Evolutionary conservation across 2,888 invertebrate genomes (phyloP).

Genomic region (Yponomeuta plumbellus): DNA sequence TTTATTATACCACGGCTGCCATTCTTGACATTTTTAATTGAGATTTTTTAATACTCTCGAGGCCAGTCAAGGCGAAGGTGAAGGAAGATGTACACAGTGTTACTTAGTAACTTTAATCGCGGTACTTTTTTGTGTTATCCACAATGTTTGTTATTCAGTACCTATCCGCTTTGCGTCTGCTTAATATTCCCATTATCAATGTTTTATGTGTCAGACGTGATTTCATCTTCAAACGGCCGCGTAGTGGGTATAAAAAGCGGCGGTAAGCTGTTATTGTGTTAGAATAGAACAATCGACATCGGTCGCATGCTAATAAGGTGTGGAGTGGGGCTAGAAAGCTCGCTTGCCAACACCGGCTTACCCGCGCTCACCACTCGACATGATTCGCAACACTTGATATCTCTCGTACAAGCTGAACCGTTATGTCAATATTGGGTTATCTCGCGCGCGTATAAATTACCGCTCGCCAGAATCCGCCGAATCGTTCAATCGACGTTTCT

Average conservation of each 20-base stretch:
- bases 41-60: background rate
- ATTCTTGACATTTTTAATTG: slow-evolving; percentile 6
- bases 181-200: slow-evolving; percentile 44
- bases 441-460: too few relatives aligned
- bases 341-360: too few relatives aligned
- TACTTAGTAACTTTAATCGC: too few relatives aligned
- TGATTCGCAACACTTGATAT: slow-evolving; percentile 1
- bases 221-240: slow-evolving; percentile 39
- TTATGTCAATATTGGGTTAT: background rate
- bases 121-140: too few relatives aligned
- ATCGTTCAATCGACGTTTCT: too few relatives aligned
- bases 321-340: background rate
- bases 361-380: background rate
- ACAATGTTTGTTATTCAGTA: background rate
- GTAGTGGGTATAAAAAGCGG: slow-evolving; percentile 44
- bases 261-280: slow-evolving; percentile 57
- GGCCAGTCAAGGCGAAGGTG: background rate
- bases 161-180: slow-evolving; percentile 18
- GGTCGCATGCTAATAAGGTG: slow-evolving; percentile 54
- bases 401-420: background rate
- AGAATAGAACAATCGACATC: slow-evolving; percentile 39
- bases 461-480: too few relatives aligned
- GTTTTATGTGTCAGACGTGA: slow-evolving; percentile 47
- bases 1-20: slow-evolving; percentile 5
- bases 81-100: background rate